Percentiles rank a stretch among this genome's conserved stretches.
phyloP scores from a whole-genome alignment of 2,797 vertebrate species.

The Sebastes reedi region DNA sequence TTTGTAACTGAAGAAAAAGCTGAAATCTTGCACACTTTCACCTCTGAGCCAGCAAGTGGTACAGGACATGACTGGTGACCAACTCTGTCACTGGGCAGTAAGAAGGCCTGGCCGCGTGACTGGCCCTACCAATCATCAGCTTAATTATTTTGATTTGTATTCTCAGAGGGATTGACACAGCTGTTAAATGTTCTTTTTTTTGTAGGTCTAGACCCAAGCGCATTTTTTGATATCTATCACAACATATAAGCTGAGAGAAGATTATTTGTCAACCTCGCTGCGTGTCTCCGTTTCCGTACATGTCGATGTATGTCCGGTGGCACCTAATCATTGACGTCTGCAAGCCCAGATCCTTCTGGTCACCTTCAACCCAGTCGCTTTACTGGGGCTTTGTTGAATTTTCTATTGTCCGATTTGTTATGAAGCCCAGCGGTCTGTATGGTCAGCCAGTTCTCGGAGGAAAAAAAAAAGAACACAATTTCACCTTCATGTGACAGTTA shows the following conservation, averaged over 20 bases:
- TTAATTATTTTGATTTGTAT: slow-evolving; percentile 60
- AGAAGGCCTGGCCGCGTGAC: slow-evolving; percentile 66
- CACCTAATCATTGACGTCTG: slow-evolving; percentile 69
- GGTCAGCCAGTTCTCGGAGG: slow-evolving; percentile 57
- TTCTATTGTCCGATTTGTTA: slow-evolving; percentile 52
- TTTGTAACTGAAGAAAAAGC: slow-evolving; percentile 79
- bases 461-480: slow-evolving; percentile 47
- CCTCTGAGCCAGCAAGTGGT: slow-evolving; percentile 83
- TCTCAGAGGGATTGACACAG: slow-evolving; percentile 73
- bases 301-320: slow-evolving; percentile 56
- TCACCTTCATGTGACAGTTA: slow-evolving; percentile 73
- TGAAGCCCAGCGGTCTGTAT: slow-evolving; percentile 51
- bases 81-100: slow-evolving; percentile 60
- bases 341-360: slow-evolving; percentile 62
- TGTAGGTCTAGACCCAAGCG: slow-evolving; percentile 53
- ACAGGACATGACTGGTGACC: slow-evolving; percentile 71
- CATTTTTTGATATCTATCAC: slow-evolving; percentile 63
- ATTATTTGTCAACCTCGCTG: slow-evolving; percentile 61
- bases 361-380: slow-evolving; percentile 57
- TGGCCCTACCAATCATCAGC: slow-evolving; percentile 78
- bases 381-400: slow-evolving; percentile 67
- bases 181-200: slow-evolving; percentile 53
- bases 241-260: slow-evolving; percentile 80
- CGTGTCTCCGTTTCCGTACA: slow-evolving; percentile 46
- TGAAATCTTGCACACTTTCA: slow-evolving; percentile 86